These are phyloP conservation scores for Chrysomela aeneicollis DNA, from an alignment of 2,888 invertebrate species.

Conservation along the genomic window DNA sequence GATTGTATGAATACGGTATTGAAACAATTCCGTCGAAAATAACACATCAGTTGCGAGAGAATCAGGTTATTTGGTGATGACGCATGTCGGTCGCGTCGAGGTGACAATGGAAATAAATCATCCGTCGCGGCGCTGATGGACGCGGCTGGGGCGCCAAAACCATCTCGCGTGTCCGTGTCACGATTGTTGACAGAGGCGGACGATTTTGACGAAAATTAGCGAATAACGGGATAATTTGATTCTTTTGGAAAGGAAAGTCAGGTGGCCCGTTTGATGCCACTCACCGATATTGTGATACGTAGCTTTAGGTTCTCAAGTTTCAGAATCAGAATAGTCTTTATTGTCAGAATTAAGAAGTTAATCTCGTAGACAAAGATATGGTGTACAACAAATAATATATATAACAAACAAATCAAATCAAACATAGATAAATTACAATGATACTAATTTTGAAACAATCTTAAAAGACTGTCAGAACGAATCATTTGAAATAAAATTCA, in stretches of 20 bases:
- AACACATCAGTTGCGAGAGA: constrained; percentile 52
- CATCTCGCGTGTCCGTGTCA: constrained; percentile 25
- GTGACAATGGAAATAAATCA: constrained; percentile 56
- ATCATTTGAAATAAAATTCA: no score
- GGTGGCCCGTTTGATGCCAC: constrained; percentile 4
- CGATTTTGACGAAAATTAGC: constrained; percentile 9
- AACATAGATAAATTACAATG: no score
- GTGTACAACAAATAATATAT: no score
- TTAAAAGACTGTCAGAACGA: no score
- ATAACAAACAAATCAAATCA: no score
- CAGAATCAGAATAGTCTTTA: no score
- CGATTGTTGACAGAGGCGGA: constrained; percentile 8
- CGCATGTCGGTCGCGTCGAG: constrained; percentile 54
- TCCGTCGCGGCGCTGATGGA: constrained; percentile 54
- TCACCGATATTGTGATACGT: background rate
- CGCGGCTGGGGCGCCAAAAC: constrained; percentile 43
- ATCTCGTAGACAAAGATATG: no score
- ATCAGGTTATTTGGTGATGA: constrained; percentile 57
- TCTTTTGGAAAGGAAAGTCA: background rate
- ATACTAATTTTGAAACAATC: no score
- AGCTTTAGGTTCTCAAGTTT: no score
- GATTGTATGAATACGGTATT: constrained; percentile 14
- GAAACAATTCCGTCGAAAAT: constrained; percentile 46
- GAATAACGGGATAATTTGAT: constrained; percentile 10
- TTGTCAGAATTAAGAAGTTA: no score